Conservation (phyloP, 64 coral and sea anemone species). For the Dendrophyllia cribrosa region DNA sequence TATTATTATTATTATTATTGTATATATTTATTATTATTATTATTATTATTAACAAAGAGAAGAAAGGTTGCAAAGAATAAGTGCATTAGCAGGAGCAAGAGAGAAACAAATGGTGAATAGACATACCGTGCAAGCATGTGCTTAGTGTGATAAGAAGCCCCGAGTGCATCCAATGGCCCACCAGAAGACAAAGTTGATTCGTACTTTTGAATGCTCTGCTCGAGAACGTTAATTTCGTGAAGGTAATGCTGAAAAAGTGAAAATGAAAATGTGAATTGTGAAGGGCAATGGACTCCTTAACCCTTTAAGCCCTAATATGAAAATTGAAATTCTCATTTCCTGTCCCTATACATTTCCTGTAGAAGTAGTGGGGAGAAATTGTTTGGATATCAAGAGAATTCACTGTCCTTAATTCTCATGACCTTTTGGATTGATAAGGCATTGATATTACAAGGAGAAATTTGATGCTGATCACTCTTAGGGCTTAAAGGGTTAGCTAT, state of each 20-base stretch:
- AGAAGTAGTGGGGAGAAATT: too few relatives aligned
- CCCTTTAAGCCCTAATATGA: too few relatives aligned
- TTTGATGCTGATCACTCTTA: too few relatives aligned
- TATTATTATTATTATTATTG: too few relatives aligned
- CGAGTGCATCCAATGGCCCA: constrained; percentile 24
- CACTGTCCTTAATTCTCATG: too few relatives aligned
- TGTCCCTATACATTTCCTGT: too few relatives aligned
- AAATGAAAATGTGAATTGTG: background rate
- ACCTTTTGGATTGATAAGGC: too few relatives aligned
- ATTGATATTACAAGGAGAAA: too few relatives aligned
- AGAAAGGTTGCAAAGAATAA: background rate
- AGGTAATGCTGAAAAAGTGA: constrained; percentile 7
- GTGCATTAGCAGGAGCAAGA: background rate
- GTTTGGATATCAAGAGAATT: too few relatives aligned
- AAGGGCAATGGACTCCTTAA: background rate
- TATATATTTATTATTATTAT: too few relatives aligned
- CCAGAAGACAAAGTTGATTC: constrained; percentile 10
- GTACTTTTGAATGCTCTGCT: constrained; percentile 39
- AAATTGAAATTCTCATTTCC: too few relatives aligned
- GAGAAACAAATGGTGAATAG: background rate
- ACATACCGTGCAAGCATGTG: constrained; percentile 22
- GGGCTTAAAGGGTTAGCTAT: too few relatives aligned
- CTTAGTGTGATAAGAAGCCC: background rate
- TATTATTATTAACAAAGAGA: background rate
- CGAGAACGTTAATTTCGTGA: constrained; percentile 45